Conservation (phyloP, 1,140 invertebrate genomes). For the Trissolcus basalis region DNA sequence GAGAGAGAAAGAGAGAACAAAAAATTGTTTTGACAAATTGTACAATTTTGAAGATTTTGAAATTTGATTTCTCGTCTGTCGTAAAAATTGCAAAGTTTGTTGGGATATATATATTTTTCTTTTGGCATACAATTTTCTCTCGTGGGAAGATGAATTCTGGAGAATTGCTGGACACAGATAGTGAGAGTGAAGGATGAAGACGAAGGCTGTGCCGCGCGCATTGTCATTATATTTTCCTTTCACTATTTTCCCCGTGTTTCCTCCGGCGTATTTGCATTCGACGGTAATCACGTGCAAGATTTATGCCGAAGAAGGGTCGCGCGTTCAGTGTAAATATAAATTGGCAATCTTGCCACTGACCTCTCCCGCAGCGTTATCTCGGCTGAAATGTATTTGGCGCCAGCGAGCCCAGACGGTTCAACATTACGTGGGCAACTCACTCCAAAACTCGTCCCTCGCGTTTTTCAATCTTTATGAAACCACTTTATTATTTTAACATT, state of each 20-base stretch:
- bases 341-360: slow-evolving; percentile 26
- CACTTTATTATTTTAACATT: slow-evolving; percentile 9
- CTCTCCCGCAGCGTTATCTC: slow-evolving; percentile 25
- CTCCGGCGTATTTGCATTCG: background rate
- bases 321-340: slow-evolving; percentile 26
- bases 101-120: too few relatives aligned
- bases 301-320: background rate
- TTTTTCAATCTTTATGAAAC: slow-evolving; percentile 4
- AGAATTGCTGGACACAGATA: slow-evolving; percentile 24
- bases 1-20: too few relatives aligned
- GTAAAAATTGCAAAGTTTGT: background rate
- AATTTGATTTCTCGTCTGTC: too few relatives aligned
- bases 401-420: slow-evolving; percentile 29
- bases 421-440: slow-evolving; percentile 17
- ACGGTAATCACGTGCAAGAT: background rate
- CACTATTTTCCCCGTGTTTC: slow-evolving; percentile 19
- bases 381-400: slow-evolving; percentile 42
- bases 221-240: slow-evolving; percentile 22
- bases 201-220: slow-evolving; percentile 3
- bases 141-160: background rate
- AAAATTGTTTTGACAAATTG: too few relatives aligned
- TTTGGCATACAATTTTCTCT: background rate
- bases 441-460: slow-evolving; percentile 15
- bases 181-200: slow-evolving; percentile 38
- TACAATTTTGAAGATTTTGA: too few relatives aligned